These are phyloP conservation scores for Malurus leucopterus DNA, from an alignment of 2,797 vertebrate species.

Conservation along the genomic window DNA sequence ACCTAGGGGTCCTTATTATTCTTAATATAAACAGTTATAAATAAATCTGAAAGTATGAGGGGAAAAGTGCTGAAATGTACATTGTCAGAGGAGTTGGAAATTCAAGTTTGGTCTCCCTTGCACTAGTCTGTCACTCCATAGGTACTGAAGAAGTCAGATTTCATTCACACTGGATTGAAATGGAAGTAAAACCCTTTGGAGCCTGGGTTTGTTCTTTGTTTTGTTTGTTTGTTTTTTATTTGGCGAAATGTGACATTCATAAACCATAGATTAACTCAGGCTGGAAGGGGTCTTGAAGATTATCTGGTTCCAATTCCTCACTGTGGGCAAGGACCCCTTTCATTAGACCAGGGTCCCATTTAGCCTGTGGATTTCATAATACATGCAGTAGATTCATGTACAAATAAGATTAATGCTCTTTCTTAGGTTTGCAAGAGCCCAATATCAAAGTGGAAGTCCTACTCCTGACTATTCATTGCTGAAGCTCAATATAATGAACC, in stretches of 20 bases:
- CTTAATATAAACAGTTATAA: background rate
- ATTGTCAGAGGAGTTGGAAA: background rate
- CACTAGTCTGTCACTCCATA: fast-evolving
- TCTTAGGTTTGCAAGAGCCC: background rate
- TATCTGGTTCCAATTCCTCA: background rate
- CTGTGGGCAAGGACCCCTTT: background rate
- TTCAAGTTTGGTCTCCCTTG: background rate
- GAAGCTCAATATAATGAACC: background rate
- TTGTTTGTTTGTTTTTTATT: background rate
- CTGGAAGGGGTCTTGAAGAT: background rate
- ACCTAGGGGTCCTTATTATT: background rate
- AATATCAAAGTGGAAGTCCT: background rate
- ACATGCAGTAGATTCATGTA: background rate
- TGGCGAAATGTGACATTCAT: background rate
- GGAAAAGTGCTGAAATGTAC: background rate
- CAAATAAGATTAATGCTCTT: background rate
- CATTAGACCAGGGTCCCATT: background rate
- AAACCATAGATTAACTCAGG: background rate
- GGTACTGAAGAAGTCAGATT: background rate
- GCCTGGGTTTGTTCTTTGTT: background rate
- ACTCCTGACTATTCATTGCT: background rate
- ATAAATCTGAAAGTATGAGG: background rate
- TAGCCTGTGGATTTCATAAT: background rate
- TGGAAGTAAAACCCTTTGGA: background rate
- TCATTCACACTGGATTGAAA: background rate